phyloP scores from a whole-genome alignment of 2,113 vertebrate genomes.

The Indri indri region DNA sequence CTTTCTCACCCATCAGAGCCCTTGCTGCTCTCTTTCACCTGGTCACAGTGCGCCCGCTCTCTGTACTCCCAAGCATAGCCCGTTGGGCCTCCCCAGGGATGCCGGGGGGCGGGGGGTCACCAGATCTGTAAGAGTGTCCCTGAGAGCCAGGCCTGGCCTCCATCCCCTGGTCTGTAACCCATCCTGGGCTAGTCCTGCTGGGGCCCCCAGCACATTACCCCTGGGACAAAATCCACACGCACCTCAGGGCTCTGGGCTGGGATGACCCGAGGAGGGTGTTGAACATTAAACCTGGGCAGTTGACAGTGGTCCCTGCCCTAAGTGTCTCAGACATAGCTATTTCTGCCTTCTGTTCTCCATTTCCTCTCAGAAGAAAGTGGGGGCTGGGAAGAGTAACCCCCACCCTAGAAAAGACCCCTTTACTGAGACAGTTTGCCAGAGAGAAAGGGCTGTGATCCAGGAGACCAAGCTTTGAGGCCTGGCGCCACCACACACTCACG shows the following conservation, averaged over 20 bases:
- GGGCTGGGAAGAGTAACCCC: background rate
- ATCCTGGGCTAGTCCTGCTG: background rate
- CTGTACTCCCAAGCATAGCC: background rate
- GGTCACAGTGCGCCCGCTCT: background rate
- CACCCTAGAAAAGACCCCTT: background rate
- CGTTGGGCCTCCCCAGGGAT: background rate
- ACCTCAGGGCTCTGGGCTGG: background rate
- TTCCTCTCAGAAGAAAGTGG: background rate
- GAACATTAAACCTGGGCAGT: background rate
- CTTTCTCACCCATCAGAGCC: background rate
- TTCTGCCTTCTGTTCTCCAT: background rate
- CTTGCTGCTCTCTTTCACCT: background rate
- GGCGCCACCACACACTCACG: background rate
- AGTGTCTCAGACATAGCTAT: background rate
- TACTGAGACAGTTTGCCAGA: background rate
- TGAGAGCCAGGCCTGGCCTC: background rate
- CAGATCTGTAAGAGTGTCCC: background rate
- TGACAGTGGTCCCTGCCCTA: accelerated
- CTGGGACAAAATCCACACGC: background rate
- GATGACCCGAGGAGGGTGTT: background rate
- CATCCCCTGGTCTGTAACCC: background rate
- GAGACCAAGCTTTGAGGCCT: background rate
- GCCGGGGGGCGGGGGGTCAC: background rate
- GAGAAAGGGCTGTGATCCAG: background rate
- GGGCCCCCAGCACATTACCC: background rate